Evolutionary conservation across 2,797 vertebrate genomes (phyloP).

Genomic region (Acomys russatus): DNA sequence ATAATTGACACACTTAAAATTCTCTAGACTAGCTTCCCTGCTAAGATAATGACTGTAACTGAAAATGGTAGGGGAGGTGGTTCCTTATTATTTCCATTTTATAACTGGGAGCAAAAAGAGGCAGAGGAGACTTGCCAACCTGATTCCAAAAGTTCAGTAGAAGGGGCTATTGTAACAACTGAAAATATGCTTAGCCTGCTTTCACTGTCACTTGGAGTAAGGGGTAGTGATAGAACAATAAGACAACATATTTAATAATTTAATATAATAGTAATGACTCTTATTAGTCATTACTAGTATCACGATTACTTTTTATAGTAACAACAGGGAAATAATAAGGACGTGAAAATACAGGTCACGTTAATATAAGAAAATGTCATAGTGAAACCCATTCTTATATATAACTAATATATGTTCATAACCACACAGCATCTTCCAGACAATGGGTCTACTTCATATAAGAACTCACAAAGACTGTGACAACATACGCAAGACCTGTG

Average conservation of each 20-base stretch:
- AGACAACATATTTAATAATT: conserved; percentile 9
- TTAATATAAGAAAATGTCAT: not conserved
- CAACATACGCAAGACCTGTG: not conserved
- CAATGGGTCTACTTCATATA: not conserved
- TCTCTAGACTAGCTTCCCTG: not conserved
- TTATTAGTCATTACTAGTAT: not conserved
- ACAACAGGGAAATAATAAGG: not conserved
- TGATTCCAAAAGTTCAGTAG: not conserved
- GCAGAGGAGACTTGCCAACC: not conserved
- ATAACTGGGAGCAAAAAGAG: not conserved
- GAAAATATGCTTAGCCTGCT: not conserved
- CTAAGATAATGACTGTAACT: not conserved
- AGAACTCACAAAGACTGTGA: not conserved
- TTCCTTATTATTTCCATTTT: not conserved
- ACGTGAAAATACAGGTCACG: not conserved
- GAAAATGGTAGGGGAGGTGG: not conserved
- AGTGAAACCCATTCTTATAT: not conserved
- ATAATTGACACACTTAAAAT: conserved; percentile 32
- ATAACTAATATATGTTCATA: not conserved
- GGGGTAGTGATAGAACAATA: not conserved
- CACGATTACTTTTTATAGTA: not conserved
- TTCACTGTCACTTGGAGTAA: not conserved
- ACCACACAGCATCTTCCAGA: not conserved
- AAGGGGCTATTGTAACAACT: not conserved
- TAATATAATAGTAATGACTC: conserved; percentile 36